phyloP scores from a whole-genome alignment of 2,888 invertebrate species.

The Pheosia gnoma region DNA sequence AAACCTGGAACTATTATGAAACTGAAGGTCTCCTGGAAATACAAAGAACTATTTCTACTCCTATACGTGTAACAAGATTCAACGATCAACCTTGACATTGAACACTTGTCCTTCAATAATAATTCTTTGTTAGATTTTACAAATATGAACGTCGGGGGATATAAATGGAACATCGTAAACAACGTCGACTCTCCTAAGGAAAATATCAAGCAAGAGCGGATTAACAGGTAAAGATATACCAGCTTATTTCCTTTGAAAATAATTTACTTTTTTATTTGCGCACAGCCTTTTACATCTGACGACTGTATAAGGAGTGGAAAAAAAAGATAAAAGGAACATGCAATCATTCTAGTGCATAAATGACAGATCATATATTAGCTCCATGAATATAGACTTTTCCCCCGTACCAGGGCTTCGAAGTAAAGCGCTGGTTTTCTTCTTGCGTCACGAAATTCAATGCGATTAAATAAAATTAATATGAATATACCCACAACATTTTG shows the following conservation, averaged over 20 bases:
- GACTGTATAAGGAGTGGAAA: too few relatives aligned
- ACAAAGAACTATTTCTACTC: neutral
- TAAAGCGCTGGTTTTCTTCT: too few relatives aligned
- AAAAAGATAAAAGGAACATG: too few relatives aligned
- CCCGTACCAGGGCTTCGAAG: too few relatives aligned
- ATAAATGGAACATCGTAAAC: neutral
- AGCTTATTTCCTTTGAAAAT: slow-evolving; percentile 14
- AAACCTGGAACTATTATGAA: slow-evolving; percentile 1
- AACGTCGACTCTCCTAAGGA: neutral
- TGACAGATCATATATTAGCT: too few relatives aligned
- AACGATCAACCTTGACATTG: slow-evolving; percentile 4
- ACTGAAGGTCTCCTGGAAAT: slow-evolving; percentile 4
- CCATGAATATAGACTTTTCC: too few relatives aligned
- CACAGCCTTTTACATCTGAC: too few relatives aligned
- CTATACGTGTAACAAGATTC: neutral
- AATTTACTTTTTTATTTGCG: too few relatives aligned
- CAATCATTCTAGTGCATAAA: too few relatives aligned
- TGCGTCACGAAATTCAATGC: too few relatives aligned
- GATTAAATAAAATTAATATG: too few relatives aligned
- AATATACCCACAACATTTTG: too few relatives aligned
- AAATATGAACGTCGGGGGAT: neutral
- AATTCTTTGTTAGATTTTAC: neutral
- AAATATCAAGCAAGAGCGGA: slow-evolving; percentile 16
- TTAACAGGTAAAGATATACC: neutral
- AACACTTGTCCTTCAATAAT: neutral